Evolutionary conservation across 1,140 invertebrate genomes (phyloP), one percentile per base, ranked within the genome.

Genomic region (Hyphantria cunea): DNA sequence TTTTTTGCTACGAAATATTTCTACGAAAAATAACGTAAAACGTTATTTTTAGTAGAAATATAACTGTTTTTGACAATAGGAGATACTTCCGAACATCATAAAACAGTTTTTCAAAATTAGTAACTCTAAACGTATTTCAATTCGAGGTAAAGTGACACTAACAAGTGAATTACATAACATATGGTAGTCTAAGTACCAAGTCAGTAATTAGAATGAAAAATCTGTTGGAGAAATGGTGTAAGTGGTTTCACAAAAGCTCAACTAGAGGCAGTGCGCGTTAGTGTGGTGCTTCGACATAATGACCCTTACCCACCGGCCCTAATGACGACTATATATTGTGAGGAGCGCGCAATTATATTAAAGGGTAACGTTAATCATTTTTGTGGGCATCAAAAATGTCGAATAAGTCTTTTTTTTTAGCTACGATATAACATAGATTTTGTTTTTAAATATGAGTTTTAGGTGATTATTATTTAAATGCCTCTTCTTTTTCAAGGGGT

Each of bases 281-380:
- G 55, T 42, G 25, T 51, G 54, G 25, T 53, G 17, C 34, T 44
- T 48, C 33, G 41, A 52, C 54, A 59, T 72, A 74, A 77, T 72
- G 52, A 62, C 49, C 55, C 63, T 74, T 47, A 48, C 63, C 62
- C 66, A 51, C 62, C 42, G 60, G 64, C 52, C 66, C 69, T 80
- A 80, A 83, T 69, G 76, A 78, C 68, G 53, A 60, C 73, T 73
- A 83, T 81, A 81, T 81, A 74, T 70, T 75, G 67, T 76, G 60
- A 64, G 68, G 66, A 56, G 59, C 59, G 44, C 62, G 52, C 62
- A 56, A 64, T 64, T 56, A 64, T 64, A 52, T 44, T 17, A 56
- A 55, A 68, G 53, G 44, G 45, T 51, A 53, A 17, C n/a, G 37
- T 50, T 25, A 37, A 51, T 39, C 48, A 42, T 68, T 59, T 45